Evolutionary conservation across 1,140 invertebrate genomes (phyloP).

Genomic region (Leptinotarsa texana): DNA sequence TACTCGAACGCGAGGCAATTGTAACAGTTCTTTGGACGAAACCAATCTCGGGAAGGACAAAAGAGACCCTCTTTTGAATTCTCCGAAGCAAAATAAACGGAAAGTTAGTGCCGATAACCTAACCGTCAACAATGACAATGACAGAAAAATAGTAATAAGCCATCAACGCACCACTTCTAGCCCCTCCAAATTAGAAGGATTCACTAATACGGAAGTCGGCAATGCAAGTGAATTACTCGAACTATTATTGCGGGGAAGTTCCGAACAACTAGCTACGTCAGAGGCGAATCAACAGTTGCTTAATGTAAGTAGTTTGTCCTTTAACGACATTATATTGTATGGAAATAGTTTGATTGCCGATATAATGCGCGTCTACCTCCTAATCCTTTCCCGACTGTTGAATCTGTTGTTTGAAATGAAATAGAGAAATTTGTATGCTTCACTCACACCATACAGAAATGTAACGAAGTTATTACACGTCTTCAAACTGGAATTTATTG

Average conservation of each 20-base stretch:
- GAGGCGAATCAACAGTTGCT: constrained; percentile 52
- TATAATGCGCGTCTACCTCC: too few relatives aligned
- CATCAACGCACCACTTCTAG: constrained; percentile 80
- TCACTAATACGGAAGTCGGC: constrained; percentile 59
- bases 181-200: constrained; percentile 73
- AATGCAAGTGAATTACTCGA: constrained; percentile 69
- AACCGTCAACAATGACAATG: constrained; percentile 47
- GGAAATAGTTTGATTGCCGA: too few relatives aligned
- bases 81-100: constrained; percentile 47
- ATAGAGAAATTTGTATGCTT: too few relatives aligned
- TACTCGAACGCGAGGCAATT: constrained; percentile 43
- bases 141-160: constrained; percentile 57
- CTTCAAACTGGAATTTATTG: too few relatives aligned
- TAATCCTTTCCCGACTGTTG: too few relatives aligned
- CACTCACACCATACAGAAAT: too few relatives aligned
- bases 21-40: constrained; percentile 58
- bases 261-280: constrained; percentile 68
- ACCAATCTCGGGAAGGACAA: constrained; percentile 49
- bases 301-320: constrained; percentile 56
- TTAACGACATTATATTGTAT: too few relatives aligned
- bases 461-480: too few relatives aligned
- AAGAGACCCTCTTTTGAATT: constrained; percentile 20
- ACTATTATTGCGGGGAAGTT: constrained; percentile 74
- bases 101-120: constrained; percentile 61
- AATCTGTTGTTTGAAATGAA: too few relatives aligned